Evolutionary conservation across 2,797 vertebrate species (phyloP), one percentile per base, ranked within the genome.

Genomic region (Oophaga sylvatica): DNA sequence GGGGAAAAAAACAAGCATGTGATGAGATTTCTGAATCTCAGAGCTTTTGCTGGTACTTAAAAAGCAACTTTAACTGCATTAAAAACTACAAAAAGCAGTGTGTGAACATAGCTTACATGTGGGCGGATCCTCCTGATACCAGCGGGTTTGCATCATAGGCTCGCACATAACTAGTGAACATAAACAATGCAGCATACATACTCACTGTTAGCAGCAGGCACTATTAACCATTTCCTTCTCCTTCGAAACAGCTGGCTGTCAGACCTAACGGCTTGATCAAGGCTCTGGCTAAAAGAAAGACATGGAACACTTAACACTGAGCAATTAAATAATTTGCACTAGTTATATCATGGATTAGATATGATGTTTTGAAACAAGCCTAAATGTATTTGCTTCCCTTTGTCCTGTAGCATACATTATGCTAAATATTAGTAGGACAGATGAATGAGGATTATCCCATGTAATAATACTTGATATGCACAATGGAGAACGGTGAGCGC

Each of bases 121-220:
- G 8, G 11, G 48, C 48, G 11, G 48, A 53, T 53, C 48, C 48
- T 53, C 0, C 48, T 53, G 48, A 53, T 53, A 53, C 8, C 1
- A 3, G 35, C 35, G 35, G 35, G 35, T 41, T 41, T 41, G 35
- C 48, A 8, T 11, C 48, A 53, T 53, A 53, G 8, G 4, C 4
- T 48, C 45, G 13, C 19, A 57, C 17, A 35, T 35, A 60, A 41
- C 20, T 15, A 73, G 29, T 73, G 31, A 22, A 22, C 20, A 19
- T 45, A 7, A 70, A 48, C 13, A 56, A n/a, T 68, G 19, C 11
- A 71, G 5, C 31, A 22, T 10, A 17, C n/a, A 80, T 86, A 92
- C 95, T 95, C 88, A 97, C 96, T 82, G 94, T 93, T 93, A 97
- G 91, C 84, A 96, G 95, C 96, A 98, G 90, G 93, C 86, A 84